Base-by-base conservation (phyloP, 2,888 invertebrate genomes). In the Drosophila prostipennis region DNA sequence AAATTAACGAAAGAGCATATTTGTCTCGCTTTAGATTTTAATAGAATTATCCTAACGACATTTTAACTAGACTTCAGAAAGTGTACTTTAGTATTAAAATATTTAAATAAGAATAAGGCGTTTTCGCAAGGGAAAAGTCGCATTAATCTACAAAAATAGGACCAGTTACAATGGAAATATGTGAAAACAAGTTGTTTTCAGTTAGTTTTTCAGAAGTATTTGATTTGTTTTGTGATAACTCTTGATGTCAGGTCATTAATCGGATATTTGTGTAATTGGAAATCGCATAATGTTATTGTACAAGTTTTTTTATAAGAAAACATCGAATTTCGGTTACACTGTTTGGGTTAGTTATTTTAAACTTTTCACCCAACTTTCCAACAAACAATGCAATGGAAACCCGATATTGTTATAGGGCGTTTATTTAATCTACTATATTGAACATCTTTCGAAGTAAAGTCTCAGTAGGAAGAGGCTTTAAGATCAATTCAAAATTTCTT, bases 401-500 rank as follows among this genome's bases (percentile, higher is more conserved):
- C 19, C 19, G 42, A 54, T 32, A 46, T 32, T 39, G 2, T 4
- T 16, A 6, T n/a, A 7, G n/a, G 6, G 8, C 11, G 34, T 19
- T 19, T 6, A 8, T 5, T 32, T 10, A 16, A 16, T 26, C 26
- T 6, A 26, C 26, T 26, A 26, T 26, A 26, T 26, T 3, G 19
- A 19, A 3, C 16, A 10, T 6, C 16, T 37, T 8, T n/a, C 10
- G 11, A 14, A 11, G 32, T 63, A 23, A 10, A 43, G 11, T 19
- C 3, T 13, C 3, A 23, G 13, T 29, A n/a, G 16, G 2, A 14
- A 11, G 8, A n/a, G n/a, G 46, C 16, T 23, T 7, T 11, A 19
- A 45, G 23, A 5, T 13, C 19, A 39, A 53, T 48, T 26, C 23
- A 26, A 64, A 48, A 34, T 48, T 63, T 32, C 8, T 10, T 16